Evolutionary conservation across 2,888 invertebrate genomes (phyloP), one percentile per base, ranked within the genome.

Genomic region (Blera fallax): DNA sequence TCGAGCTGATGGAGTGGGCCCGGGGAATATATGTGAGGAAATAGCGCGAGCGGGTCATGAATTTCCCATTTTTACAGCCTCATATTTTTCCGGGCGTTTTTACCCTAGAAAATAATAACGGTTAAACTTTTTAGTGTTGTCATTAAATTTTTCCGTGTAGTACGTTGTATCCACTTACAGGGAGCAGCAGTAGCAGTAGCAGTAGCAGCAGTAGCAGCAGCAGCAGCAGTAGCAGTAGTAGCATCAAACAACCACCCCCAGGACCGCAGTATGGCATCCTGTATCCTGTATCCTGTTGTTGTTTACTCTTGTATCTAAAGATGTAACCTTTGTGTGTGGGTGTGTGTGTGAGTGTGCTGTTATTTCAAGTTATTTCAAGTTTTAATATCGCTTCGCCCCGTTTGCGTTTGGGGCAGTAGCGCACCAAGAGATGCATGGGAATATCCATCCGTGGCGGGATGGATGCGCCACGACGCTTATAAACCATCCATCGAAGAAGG

Each of bases 111-210:
- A 91, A 91, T 91, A 91, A 91, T 90, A 91, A 90, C 91, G 91
- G 90, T 91, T 91, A 91, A 91, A 91, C 91, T 91, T 91, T 91
- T 91, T 91, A 91, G 91, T 91, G 90, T 91, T 91, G 91, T 91
- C 91, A 91, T 91, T 91, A 91, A 91, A 91, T 90, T 91, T 91
- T 89, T 91, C 81, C 90, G 90, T 91, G 90, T 91, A 90, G 90
- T 90, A 80, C 73, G 85, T 80, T 80, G 81, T 85, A 85, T 85
- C 81, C 81, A 77, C 80, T 72, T 65, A 72, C 79, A 72, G 24
- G 18, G 60, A 60, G 43, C 40, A 64, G 48, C 27, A 62, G 69
- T 1, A 69, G 37, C 60, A 70, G 60, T 8, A 64, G 58, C 60
- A 67, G n/a, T n/a, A 60, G 43, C 40, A 64, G 48, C 27, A 62